Conservation (phyloP, 2,888 invertebrate species). For the Drosophila mercatorum region DNA sequence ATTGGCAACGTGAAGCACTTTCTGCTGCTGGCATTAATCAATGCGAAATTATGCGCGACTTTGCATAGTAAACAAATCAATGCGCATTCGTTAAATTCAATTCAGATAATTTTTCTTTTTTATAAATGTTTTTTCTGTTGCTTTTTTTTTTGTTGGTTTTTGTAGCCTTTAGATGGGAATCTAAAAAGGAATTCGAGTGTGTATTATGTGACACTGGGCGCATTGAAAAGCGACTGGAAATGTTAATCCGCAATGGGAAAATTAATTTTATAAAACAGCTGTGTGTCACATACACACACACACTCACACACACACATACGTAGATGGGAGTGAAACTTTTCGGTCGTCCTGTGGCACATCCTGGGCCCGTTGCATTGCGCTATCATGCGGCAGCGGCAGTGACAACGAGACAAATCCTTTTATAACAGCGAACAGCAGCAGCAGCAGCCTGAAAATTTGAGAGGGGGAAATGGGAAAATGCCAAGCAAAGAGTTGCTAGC, state of each 20-base stretch:
- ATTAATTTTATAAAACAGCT: slow-evolving; percentile 82
- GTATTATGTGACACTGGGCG: slow-evolving; percentile 19
- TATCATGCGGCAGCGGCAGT: slow-evolving; percentile 42
- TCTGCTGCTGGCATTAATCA: slow-evolving; percentile 14
- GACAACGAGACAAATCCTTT: slow-evolving; percentile 80
- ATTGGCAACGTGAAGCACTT: slow-evolving; percentile 1
- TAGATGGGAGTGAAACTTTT: slow-evolving; percentile 25
- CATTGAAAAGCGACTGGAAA: slow-evolving; percentile 59
- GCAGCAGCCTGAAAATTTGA: slow-evolving; percentile 1
- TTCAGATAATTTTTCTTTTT: slow-evolving; percentile 10
- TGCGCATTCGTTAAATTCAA: slow-evolving; percentile 28
- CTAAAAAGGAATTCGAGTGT: slow-evolving; percentile 28
- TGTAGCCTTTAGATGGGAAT: slow-evolving; percentile 24
- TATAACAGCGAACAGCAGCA: slow-evolving; percentile 41
- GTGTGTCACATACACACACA: slow-evolving; percentile 52
- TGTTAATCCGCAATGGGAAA: slow-evolving; percentile 83
- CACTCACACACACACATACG: slow-evolving; percentile 12
- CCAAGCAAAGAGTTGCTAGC: slow-evolving; percentile 64
- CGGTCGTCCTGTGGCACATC: slow-evolving; percentile 30
- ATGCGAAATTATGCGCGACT: slow-evolving; percentile 45
- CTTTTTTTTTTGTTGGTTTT: not conserved
- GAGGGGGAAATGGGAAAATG: slow-evolving; percentile 56
- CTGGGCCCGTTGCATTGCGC: slow-evolving; percentile 32
- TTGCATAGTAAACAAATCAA: slow-evolving; percentile 57
- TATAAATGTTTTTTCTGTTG: not conserved